Evolutionary conservation across 53 echinoderm and acorn worm species (phyloP).

Genomic region (Patiria pectinifera): DNA sequence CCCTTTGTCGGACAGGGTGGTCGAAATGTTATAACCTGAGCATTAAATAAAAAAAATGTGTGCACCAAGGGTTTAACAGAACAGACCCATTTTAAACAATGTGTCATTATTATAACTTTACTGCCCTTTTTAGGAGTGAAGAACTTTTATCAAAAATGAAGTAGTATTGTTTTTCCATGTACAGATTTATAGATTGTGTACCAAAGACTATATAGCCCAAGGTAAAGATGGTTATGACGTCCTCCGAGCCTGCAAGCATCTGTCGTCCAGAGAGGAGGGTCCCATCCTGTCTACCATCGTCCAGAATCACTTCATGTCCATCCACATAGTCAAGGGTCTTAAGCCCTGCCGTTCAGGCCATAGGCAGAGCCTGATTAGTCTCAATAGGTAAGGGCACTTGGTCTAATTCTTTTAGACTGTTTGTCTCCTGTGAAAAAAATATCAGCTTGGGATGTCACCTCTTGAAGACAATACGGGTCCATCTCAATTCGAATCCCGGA

Average conservation of each 20-base stretch:
- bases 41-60: too few species aligned
- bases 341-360: constrained; percentile 85
- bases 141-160: background rate
- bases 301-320: constrained; percentile 88
- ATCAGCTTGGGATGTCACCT: too few species aligned
- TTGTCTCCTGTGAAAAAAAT: too few species aligned
- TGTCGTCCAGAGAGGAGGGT: constrained; percentile 79
- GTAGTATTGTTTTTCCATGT: background rate
- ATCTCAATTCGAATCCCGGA: too few species aligned
- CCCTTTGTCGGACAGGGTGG: too few species aligned
- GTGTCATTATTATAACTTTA: too few species aligned
- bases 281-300: constrained; percentile 80
- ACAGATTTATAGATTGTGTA: constrained; percentile 82
- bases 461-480: too few species aligned
- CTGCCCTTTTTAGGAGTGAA: too few species aligned
- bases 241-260: constrained; percentile 65
- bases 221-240: constrained; percentile 89
- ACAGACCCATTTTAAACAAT: too few species aligned
- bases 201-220: constrained; percentile 85
- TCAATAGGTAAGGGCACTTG: constrained; percentile 61
- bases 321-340: constrained; percentile 80
- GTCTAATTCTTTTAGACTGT: background rate
- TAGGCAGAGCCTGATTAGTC: constrained; percentile 78
- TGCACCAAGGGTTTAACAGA: too few species aligned
- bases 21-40: too few species aligned